phyloP scores from a whole-genome alignment of 2,113 vertebrate genomes.

The Ovis canadensis region DNA sequence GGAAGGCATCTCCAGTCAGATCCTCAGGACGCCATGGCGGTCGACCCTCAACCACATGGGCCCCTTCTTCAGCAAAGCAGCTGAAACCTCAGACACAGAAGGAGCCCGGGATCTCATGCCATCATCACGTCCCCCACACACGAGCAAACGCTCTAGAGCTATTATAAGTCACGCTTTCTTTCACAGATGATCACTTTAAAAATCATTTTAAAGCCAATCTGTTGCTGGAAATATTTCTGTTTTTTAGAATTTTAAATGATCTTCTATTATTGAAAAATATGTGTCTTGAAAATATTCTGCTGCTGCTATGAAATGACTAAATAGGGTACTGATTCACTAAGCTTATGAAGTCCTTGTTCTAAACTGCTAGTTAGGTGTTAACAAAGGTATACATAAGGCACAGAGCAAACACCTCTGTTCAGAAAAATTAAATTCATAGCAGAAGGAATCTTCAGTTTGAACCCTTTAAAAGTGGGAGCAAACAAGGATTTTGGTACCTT shows the following conservation, averaged over 20 bases:
- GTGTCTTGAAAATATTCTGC: background rate
- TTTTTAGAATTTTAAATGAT: background rate
- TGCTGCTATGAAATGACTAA: background rate
- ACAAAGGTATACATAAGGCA: background rate
- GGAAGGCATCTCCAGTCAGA: background rate
- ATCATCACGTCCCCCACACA: background rate
- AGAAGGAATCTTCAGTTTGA: constrained; percentile 12
- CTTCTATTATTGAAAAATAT: background rate
- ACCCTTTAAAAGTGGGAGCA: background rate
- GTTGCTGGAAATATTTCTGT: background rate
- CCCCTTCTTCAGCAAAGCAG: background rate
- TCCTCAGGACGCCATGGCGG: background rate
- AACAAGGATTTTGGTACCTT: background rate
- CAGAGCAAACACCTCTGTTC: background rate
- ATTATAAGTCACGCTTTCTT: background rate
- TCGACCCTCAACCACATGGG: background rate
- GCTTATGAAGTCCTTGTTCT: background rate
- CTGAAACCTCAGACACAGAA: background rate
- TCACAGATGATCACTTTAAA: background rate
- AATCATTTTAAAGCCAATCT: background rate
- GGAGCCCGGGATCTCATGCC: background rate
- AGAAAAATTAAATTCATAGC: constrained; percentile 2
- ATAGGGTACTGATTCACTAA: background rate
- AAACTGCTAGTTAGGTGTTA: background rate
- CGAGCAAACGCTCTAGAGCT: background rate